Evolutionary conservation across 1,140 invertebrate genomes (phyloP).

Genomic region (Mesaphorura yosii): DNA sequence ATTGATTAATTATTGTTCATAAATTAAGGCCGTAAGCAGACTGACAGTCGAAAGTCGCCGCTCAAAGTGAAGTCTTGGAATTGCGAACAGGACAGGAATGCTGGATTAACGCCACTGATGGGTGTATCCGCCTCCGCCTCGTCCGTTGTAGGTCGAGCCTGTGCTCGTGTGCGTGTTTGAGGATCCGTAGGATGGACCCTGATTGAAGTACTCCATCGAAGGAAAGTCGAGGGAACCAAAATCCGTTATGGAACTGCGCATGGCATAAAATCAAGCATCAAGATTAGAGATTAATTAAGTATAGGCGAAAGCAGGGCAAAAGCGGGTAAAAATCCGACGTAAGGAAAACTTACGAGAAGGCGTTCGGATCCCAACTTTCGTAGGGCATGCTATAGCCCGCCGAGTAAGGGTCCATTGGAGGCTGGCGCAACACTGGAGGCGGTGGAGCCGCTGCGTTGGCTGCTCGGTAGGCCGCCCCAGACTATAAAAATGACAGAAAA

Average conservation of each 20-base stretch:
- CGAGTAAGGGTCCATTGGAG: background rate
- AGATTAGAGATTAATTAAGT: background rate
- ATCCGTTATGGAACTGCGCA: background rate
- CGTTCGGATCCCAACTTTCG: background rate
- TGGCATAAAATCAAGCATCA: background rate
- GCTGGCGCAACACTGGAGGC: background rate
- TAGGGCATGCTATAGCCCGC: background rate
- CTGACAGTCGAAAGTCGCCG: too few relatives aligned
- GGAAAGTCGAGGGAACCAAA: slow-evolving; percentile 5
- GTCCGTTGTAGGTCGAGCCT: background rate
- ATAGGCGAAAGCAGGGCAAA: background rate
- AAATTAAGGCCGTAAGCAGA: too few relatives aligned
- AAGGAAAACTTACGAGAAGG: background rate
- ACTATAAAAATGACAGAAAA: too few relatives aligned
- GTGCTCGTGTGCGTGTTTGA: background rate
- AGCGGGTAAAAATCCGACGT: background rate
- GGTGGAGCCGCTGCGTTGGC: too few relatives aligned
- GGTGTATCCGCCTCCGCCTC: background rate
- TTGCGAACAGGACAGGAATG: too few relatives aligned
- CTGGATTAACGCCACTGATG: too few relatives aligned
- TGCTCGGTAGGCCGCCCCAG: too few relatives aligned
- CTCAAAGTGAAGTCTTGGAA: too few relatives aligned
- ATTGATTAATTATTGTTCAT: too few relatives aligned
- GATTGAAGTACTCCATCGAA: slow-evolving; percentile 10
- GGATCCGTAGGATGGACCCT: background rate